Conservation (phyloP, 2,888 invertebrate genomes). For the Meloe dianella region DNA sequence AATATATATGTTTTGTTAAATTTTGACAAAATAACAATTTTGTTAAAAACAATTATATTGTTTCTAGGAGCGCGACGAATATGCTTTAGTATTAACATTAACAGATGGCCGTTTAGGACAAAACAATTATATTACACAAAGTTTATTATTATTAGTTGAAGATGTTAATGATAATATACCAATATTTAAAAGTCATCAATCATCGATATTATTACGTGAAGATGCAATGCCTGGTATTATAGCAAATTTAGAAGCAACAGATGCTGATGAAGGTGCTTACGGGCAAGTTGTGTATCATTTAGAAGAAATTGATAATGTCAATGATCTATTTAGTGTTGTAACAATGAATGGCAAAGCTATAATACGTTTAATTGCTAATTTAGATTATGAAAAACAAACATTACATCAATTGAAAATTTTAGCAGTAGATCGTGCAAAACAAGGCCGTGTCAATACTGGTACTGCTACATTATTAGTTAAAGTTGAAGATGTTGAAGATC, state of each 20-base stretch:
- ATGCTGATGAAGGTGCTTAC: conserved; percentile 89
- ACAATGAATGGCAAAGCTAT: conserved; percentile 87
- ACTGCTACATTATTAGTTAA: conserved; percentile 87
- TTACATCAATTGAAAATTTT: conserved; percentile 83
- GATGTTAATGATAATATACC: conserved; percentile 93
- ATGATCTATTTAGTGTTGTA: conserved; percentile 77
- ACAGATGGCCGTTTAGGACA: conserved; percentile 87
- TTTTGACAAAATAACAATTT: conserved; percentile 7
- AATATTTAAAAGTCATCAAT: conserved; percentile 83
- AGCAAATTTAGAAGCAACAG: conserved; percentile 83
- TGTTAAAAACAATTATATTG: conserved; percentile 20
- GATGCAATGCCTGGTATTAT: conserved; percentile 77
- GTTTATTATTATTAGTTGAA: conserved; percentile 85
- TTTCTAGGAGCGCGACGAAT: conserved; percentile 81
- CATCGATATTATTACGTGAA: conserved; percentile 81
- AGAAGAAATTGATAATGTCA: conserved; percentile 80
- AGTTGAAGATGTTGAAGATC: conserved; percentile 88
- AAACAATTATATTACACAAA: conserved; percentile 88
- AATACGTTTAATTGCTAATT: conserved; percentile 71
- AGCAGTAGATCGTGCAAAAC: conserved; percentile 84
- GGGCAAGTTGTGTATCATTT: conserved; percentile 90
- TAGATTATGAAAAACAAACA: conserved; percentile 88
- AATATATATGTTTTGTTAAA: background rate
- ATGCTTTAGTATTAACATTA: conserved; percentile 84
- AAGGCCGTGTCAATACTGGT: conserved; percentile 84